These are phyloP conservation scores for Germaria angustata DNA, from an alignment of 2,888 invertebrate species.

Conservation along the genomic window DNA sequence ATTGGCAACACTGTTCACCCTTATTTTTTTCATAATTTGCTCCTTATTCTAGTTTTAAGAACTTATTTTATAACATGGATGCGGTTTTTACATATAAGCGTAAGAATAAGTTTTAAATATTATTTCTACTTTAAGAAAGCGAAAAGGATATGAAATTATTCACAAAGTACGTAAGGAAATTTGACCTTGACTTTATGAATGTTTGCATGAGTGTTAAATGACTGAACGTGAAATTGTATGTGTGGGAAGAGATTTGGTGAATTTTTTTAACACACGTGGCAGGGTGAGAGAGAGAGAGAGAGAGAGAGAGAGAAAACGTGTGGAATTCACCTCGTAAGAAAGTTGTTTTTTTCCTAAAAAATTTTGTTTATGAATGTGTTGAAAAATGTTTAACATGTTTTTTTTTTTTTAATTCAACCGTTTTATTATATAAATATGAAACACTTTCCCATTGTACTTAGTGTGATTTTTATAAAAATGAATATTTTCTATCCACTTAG, in stretches of 20 bases:
- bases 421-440: neutral
- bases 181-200: too few relatives aligned
- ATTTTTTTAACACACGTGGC: neutral
- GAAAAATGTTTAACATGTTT: neutral
- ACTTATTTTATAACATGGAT: constrained; percentile 61
- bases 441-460: neutral
- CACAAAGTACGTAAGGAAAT: neutral
- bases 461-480: neutral
- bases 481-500: constrained; percentile 59
- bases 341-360: neutral
- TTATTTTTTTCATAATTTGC: constrained; percentile 30
- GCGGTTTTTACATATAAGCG: constrained; percentile 64
- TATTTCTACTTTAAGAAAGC: constrained; percentile 6
- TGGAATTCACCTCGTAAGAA: neutral
- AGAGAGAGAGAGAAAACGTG: neutral
- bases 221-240: neutral
- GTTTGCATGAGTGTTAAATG: constrained; percentile 7
- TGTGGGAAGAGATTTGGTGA: neutral
- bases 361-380: neutral
- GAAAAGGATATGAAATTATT: constrained; percentile 27
- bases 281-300: neutral
- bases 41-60: constrained; percentile 42
- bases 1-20: constrained; percentile 21
- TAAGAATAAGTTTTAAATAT: neutral
- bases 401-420: too few relatives aligned